phyloP scores from a whole-genome alignment of 2,888 invertebrate species.

The Liposcelis brunnea region DNA sequence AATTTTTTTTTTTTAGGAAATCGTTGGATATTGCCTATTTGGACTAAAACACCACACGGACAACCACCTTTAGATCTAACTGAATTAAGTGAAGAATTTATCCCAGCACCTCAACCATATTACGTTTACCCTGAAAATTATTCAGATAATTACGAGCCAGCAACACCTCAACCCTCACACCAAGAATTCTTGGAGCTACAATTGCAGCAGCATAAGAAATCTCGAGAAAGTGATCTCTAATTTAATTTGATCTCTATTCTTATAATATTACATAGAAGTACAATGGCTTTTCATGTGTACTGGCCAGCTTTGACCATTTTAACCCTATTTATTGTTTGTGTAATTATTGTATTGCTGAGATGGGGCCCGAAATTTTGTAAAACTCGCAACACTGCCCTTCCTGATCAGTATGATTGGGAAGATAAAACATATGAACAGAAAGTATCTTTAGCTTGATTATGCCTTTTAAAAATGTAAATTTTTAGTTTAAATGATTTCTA shows the following conservation, averaged over 20 bases:
- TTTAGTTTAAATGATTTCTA: no score
- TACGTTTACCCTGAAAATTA: conserved; percentile 23
- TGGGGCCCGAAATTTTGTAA: conserved; percentile 56
- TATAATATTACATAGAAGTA: conserved; percentile 15
- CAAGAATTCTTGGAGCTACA: conserved; percentile 38
- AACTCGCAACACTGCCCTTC: conserved; percentile 46
- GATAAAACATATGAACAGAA: conserved; percentile 44
- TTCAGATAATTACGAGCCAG: conserved; percentile 14
- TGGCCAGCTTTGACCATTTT: conserved; percentile 62
- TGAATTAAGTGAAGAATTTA: conserved; percentile 36
- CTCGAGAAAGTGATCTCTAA: conserved; percentile 61
- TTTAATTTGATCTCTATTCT: conserved; percentile 14
- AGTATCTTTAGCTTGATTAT: conserved; percentile 33
- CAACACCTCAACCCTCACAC: conserved; percentile 24
- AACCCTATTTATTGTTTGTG: conserved; percentile 49
- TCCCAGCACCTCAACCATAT: conserved; percentile 20
- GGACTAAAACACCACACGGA: conserved; percentile 67
- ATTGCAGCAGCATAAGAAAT: conserved; percentile 7
- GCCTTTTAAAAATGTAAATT: no score
- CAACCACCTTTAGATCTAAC: conserved; percentile 65
- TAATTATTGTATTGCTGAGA: conserved; percentile 57
- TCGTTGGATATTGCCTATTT: conserved; percentile 68
- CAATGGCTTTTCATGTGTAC: conserved; percentile 51
- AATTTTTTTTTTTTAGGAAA: conserved; percentile 38
- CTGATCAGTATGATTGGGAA: conserved; percentile 46